Base-by-base conservation (phyloP, 2,888 invertebrate genomes). In the Cheiracanthium punctorium region DNA sequence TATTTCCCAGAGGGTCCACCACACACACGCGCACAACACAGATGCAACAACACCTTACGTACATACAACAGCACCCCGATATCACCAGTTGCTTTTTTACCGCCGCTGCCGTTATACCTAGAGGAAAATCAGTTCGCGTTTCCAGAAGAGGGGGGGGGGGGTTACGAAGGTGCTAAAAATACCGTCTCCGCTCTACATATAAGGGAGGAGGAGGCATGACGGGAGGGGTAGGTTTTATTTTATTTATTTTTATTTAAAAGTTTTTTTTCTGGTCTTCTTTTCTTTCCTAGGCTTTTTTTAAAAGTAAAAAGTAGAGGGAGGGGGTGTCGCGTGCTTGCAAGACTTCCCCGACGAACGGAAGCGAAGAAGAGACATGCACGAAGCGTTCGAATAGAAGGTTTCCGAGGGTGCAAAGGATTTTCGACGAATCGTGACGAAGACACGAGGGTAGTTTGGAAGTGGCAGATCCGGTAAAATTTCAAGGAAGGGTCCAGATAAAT, bases 341-440 rank as follows among this genome's bases (percentile, higher is more conserved):
- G 69, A 65, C 74, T 79, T 79, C n/a, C n/a, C n/a, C n/a, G n/a
- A 73, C 84, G 84, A 85, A 79, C 84, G 79, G 84, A 85, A 77
- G 82, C 32, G 17, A 37, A n/a, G 28, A 17, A 28, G 17, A 29
- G 17, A 32, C 48, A 52, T 64, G 20, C 10, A 33, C 33, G 10
- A 64, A 58, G 24, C 48, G 17, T 48, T 17, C 58, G 24, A 58
- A 58, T n/a, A 48, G 58, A 58, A 58, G 24, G 58, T 58, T 58
- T 48, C 14, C 43, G n/a, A 48, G 43, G 17, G 58, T 8, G 17
- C 24, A 24, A 58, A 24, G 58, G n/a, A n/a, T n/a, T n/a, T n/a
- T n/a, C n/a, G n/a, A n/a, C n/a, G n/a, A n/a, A n/a, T n/a, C n/a
- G n/a, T n/a, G n/a, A n/a, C n/a, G n/a, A n/a, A n/a, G n/a, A n/a